Conservation (phyloP, 2,113 vertebrate species). For the Gallinago paraguaiae region DNA sequence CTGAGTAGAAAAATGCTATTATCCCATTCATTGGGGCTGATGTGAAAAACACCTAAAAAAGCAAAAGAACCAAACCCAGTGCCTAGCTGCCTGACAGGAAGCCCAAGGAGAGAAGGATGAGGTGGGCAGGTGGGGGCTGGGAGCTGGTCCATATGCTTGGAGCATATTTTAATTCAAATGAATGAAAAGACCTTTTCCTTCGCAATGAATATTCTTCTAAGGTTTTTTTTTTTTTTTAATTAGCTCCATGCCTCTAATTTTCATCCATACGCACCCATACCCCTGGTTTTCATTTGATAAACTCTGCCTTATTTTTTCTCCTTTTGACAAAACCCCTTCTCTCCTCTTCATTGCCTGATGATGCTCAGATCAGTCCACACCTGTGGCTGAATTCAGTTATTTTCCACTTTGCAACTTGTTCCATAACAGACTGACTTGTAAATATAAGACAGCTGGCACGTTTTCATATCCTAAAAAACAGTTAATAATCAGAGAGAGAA, state of each 20-base stretch:
- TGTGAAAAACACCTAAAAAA: background rate
- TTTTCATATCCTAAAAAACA: background rate
- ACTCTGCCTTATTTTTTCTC: background rate
- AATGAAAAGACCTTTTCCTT: background rate
- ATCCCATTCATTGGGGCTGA: background rate
- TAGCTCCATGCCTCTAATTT: background rate
- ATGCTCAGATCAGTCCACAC: background rate
- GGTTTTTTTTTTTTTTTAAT: background rate
- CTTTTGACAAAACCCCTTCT: background rate
- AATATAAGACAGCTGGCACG: accelerated
- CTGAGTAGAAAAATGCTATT: background rate
- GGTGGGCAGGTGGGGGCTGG: background rate
- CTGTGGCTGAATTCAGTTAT: background rate
- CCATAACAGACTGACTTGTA: background rate
- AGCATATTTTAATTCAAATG: background rate
- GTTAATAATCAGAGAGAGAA: background rate
- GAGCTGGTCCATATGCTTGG: background rate
- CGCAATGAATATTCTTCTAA: background rate
- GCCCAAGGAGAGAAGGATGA: background rate
- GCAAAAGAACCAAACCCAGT: background rate
- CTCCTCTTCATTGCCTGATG: background rate
- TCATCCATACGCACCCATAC: accelerated
- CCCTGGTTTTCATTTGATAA: background rate
- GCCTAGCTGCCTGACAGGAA: background rate
- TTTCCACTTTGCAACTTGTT: background rate